phyloP scores from a whole-genome alignment of 2,113 vertebrate species.

The Verasper variegatus region DNA sequence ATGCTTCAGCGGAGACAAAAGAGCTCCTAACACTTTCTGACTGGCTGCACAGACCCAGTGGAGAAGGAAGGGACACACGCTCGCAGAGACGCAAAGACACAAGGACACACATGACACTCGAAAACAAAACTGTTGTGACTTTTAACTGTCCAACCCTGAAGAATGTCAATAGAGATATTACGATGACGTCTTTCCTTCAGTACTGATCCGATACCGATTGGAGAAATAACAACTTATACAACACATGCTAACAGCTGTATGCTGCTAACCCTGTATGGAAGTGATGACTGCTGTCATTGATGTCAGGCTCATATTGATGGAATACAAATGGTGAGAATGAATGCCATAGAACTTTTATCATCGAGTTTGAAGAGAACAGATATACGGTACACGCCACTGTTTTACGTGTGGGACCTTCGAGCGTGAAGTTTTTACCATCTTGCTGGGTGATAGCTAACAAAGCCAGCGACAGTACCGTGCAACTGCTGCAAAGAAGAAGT shows the following conservation, averaged over 20 bases:
- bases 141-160: slow-evolving; percentile 8
- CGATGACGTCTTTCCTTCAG: not conserved
- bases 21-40: slow-evolving; percentile 73
- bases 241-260: too few relatives aligned
- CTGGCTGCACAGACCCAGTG: slow-evolving; percentile 58
- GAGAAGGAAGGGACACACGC: slow-evolving; percentile 48
- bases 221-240: too few relatives aligned
- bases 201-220: not conserved
- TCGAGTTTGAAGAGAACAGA: too few relatives aligned
- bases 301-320: too few relatives aligned
- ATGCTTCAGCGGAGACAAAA: slow-evolving; percentile 72
- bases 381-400: too few relatives aligned
- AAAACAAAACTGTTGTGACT: slow-evolving; percentile 40
- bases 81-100: slow-evolving; percentile 38
- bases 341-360: too few relatives aligned
- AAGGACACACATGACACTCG: slow-evolving; percentile 25
- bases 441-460: too few relatives aligned
- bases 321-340: too few relatives aligned
- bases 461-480: not conserved
- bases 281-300: too few relatives aligned
- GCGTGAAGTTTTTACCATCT: too few relatives aligned
- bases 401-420: too few relatives aligned
- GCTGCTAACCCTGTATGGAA: too few relatives aligned
- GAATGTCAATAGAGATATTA: not conserved
- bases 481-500: not conserved